Base-by-base conservation (phyloP, 2,113 vertebrate genomes). In the Ariopsis seemanni region DNA sequence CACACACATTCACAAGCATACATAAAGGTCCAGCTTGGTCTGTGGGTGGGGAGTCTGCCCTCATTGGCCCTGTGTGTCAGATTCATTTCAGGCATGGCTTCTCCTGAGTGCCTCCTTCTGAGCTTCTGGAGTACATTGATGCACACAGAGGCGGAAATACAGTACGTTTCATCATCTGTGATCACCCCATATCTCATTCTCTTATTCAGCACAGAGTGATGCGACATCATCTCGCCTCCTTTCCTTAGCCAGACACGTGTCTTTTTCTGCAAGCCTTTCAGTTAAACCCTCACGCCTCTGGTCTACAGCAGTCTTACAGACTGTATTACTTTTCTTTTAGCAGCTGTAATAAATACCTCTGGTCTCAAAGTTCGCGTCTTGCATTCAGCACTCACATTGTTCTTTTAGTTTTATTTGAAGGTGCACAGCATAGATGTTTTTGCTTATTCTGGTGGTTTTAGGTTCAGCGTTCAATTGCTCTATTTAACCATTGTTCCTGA, bases 91-190 rank as follows among this genome's bases (percentile, higher is more conserved):
- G 74, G 86, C 90, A 75, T 89, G 86, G 85, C 53, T 89, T 88
- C 65, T 79, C 58, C 84, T n/a, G 42, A 53, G 25, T 87, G 83
- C 62, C 62, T 74, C 71, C 81, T 60, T 55, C 34, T 82, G 87
- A n/a, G 62, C 30, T 75, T 89, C 81, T 82, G 89, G 85, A 88
- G 85, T 82, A 87, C 75, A 79, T 83, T 89, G 80, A 89, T 83
- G 83, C 86, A 88, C 89, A 57, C 57, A 58, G 81, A 65, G 81
- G 89, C 69, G 88, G 89, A 75, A 55, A 89, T 90, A 90, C 92
- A 93, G n/a, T 93, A 93, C 93, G 92, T 92, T 87, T 78, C 83
- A 88, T 89, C 60, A 85, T 93, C 90, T 90, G 90, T 89, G 91
- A 91, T 87, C 83, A 89, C 84, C 87, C 12, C 84, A 60, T 53